Base-by-base conservation (phyloP, 2,888 invertebrate species). In the Himalopsyche tibetana region DNA sequence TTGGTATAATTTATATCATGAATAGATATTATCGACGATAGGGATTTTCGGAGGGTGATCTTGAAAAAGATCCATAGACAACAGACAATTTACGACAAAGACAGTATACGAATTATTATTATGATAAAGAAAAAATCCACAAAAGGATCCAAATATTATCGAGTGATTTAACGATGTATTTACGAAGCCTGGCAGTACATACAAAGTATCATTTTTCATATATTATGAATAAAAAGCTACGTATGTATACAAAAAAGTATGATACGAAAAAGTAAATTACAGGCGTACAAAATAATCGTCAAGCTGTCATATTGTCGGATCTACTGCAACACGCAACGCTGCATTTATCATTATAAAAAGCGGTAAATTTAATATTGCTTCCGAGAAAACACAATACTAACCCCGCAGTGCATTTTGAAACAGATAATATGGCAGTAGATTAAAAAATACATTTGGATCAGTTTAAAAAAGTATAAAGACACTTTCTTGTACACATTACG, bases 321-420 rank as follows among this genome's bases (percentile, higher is more conserved):
- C 69, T 69, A 69, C 69, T 11, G 28, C 6, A 38, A 38, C 74
- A 74, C 74, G 74, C 74, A 36, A 74, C 38, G 28, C 74, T 36
- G 74, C 74, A 74, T 74, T 36, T 74, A 74, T 74, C 38, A 74
- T 74, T 74, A 8, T 74, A 74, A 28, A 74, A 74, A 38, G 12
- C 74, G 74, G 74, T 74, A 74, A 74, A 74, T 74, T 74, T 74
- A 12, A 74, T 74, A 74, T 74, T 36, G 74, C 5, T 74, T 74
- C 74, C 38, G 36, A 74, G 74, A 74, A 74, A 12, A 11, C 36
- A 12, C 38, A 69, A 6, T 11, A 36, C 36, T 36, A 38, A 74
- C 74, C 74, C 2, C 12, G 19, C 69, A 38, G 8, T 63, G 63
- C 63, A 38, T 38, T 74, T 74, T 38, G 4, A 74, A 74, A 36